These are phyloP conservation scores for Bostrychus sinensis DNA, from an alignment of 2,113 vertebrate genomes.

Conservation along the genomic window DNA sequence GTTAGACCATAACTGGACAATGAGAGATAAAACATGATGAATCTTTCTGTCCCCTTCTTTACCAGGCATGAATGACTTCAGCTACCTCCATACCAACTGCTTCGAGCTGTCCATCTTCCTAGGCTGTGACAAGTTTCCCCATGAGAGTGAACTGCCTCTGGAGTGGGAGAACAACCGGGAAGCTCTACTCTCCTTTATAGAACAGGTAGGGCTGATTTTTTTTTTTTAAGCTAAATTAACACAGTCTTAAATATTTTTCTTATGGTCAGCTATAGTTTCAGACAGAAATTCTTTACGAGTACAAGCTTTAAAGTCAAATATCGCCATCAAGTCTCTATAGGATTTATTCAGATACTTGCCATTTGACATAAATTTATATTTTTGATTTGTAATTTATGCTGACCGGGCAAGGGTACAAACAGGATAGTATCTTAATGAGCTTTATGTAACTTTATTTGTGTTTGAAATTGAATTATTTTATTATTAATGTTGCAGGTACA, in stretches of 20 bases:
- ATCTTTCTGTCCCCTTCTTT: background rate
- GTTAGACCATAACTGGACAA: too few relatives aligned
- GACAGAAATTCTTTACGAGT: too few relatives aligned
- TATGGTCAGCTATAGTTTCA: too few relatives aligned
- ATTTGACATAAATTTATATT: background rate
- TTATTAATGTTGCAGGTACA: slow-evolving; percentile 86
- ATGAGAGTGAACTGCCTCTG: slow-evolving; percentile 86
- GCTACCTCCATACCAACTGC: slow-evolving; percentile 96
- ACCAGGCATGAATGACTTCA: slow-evolving; percentile 97
- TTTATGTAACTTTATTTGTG: too few relatives aligned
- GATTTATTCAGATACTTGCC: too few relatives aligned
- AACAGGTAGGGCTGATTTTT: slow-evolving; percentile 81
- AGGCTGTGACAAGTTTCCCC: slow-evolving; percentile 97
- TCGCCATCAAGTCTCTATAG: background rate
- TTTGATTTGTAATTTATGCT: background rate
- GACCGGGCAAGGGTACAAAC: too few relatives aligned
- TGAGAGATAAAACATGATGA: background rate
- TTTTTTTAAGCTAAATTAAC: too few relatives aligned
- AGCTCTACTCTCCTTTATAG: slow-evolving; percentile 91
- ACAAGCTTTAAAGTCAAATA: too few relatives aligned
- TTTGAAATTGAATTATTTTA: too few relatives aligned
- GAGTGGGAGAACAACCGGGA: slow-evolving; percentile 98
- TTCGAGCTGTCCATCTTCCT: slow-evolving; percentile 92
- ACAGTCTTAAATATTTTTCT: too few relatives aligned
- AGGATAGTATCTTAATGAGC: too few relatives aligned